These are phyloP conservation scores for Himalopsyche japonica DNA, from an alignment of 2,888 invertebrate genomes.

Conservation along the genomic window DNA sequence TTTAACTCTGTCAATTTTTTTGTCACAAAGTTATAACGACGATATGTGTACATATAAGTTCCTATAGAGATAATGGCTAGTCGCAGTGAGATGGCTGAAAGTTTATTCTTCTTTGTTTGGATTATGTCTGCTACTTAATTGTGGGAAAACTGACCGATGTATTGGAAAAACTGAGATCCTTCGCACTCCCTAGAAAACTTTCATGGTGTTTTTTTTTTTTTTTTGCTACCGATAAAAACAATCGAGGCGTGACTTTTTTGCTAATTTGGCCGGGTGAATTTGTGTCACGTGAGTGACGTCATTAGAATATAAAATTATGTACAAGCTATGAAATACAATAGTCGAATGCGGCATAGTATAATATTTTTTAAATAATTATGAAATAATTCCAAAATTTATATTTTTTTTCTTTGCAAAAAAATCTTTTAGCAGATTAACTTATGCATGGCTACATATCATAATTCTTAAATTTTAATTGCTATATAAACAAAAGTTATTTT, in stretches of 20 bases:
- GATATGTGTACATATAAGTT: not conserved
- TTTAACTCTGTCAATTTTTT: not conserved
- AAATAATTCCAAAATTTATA: no score
- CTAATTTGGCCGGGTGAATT: not conserved
- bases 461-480: no score
- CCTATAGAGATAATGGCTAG: not conserved
- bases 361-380: no score
- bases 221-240: not conserved
- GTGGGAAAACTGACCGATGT: slow-evolving; percentile 31
- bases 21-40: not conserved
- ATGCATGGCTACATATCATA: no score
- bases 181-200: not conserved
- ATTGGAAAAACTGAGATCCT: slow-evolving; percentile 6
- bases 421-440: no score
- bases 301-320: not conserved
- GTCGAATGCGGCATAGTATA: no score
- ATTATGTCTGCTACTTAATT: slow-evolving; percentile 24
- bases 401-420: no score
- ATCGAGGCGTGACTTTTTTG: not conserved
- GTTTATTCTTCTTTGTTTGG: slow-evolving; percentile 20
- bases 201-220: not conserved
- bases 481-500: no score
- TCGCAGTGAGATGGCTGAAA: not conserved
- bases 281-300: not conserved
- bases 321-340: no score